Evolutionary conservation across 2,888 invertebrate genomes (phyloP), one percentile per base, ranked within the genome.

Genomic region (Oscheius sp.): DNA sequence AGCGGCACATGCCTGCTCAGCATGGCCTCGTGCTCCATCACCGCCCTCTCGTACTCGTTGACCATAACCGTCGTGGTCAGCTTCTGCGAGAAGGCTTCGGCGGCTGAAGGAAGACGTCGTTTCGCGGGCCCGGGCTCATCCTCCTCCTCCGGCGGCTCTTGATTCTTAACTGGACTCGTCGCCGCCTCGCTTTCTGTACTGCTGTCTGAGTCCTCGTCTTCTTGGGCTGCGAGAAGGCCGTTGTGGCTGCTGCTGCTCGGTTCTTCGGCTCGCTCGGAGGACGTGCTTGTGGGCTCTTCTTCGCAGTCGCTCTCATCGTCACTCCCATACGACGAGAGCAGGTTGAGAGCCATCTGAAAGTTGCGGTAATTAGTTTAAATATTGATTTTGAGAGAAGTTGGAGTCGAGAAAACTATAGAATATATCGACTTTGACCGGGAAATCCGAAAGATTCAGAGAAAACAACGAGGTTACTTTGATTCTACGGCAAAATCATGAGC

Each of bases 271-370:
- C 29, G 47, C 10, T 63, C 63, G 47, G 60, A 33, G n/a, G 60
- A 60, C 2, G 63, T n/a, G 13, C 48, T n/a, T 5, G 63, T 32
- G 33, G 53, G 53, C 35, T 68, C 68, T 2, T 21, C 32, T 13
- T 68, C 68, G 53, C 68, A 55, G 37, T 68, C 68, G 37, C 68
- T 68, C 68, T 68, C 68, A 55, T 68, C 68, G 37, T 68, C 68
- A 55, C 68, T 68, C 55, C 68, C 68, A 55, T 68, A 68, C 55
- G 68, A 68, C 37, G 68, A 68, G 21, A 68, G 35, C 13, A 68
- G 29, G 35, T 68, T 32, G 21, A 68, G 55, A 35, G 68, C 68
- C 68, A 68, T 68, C 59, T 35, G 53, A 9, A 53, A 53, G 29
- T 42, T 42, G 42, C 42, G 7, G 3, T 5, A 42, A 42, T 3